These are phyloP conservation scores for Lepetodrilus schrolli DNA, from an alignment of 2,888 invertebrate genomes.

Conservation along the genomic window DNA sequence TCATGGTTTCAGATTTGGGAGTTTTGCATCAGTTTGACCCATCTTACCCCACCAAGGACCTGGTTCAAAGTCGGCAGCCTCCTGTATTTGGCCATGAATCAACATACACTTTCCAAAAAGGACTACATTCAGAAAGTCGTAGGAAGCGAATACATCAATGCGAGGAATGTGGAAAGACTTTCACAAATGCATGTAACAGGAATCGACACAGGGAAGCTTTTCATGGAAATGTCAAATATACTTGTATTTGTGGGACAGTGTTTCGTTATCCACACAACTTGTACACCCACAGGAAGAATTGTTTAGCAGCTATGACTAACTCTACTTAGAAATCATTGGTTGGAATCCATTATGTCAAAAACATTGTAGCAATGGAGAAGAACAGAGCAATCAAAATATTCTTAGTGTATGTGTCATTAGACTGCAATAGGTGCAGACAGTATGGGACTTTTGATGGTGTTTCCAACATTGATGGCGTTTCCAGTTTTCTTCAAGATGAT, in stretches of 20 bases:
- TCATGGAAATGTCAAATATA: neutral
- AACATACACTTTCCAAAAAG: neutral
- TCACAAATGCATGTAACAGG: conserved; percentile 9
- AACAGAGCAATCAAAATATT: no score
- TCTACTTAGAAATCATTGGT: no score
- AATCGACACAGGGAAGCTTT: neutral
- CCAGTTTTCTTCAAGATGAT: no score
- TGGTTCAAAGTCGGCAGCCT: no score
- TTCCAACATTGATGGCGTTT: no score
- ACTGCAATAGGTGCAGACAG: no score
- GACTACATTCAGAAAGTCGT: neutral
- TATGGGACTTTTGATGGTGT: no score
- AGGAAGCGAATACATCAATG: neutral
- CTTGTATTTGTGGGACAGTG: neutral
- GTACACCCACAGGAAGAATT: neutral
- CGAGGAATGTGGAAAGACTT: conserved; percentile 15
- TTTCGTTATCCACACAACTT: conserved; percentile 9
- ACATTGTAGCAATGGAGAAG: no score
- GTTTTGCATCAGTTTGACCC: neutral
- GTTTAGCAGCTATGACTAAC: neutral
- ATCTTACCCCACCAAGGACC: neutral
- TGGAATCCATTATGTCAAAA: no score
- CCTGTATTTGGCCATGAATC: no score
- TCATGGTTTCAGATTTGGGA: conserved; percentile 9
- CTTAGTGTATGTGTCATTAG: no score